Conservation (phyloP, 2,888 invertebrate species). For the Linnaemya vulpina region DNA sequence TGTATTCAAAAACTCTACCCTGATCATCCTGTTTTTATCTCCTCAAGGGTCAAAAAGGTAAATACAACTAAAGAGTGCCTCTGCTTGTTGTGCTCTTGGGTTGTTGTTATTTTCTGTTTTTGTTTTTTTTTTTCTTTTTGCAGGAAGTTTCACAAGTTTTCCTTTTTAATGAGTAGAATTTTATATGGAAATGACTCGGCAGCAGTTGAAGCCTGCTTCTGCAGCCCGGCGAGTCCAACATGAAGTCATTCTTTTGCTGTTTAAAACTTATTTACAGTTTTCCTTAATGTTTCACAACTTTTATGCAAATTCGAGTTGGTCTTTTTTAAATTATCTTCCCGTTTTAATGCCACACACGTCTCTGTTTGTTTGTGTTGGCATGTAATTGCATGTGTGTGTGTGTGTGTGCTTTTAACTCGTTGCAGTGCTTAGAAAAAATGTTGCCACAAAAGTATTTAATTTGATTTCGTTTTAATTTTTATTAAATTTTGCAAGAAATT, state of each 20-base stretch:
- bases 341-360: background rate
- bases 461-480: slow-evolving; percentile 52
- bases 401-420: background rate
- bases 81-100: too few species aligned
- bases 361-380: background rate
- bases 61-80: background rate
- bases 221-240: background rate
- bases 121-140: background rate
- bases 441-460: slow-evolving; percentile 52
- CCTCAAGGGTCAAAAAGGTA: slow-evolving; percentile 10
- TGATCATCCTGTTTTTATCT: slow-evolving; percentile 11
- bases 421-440: slow-evolving; percentile 11
- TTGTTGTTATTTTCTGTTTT: too few species aligned
- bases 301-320: slow-evolving; percentile 26
- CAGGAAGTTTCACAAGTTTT: background rate
- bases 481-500: slow-evolving; percentile 18
- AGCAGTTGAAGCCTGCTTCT: background rate
- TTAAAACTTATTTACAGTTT: slow-evolving; percentile 33
- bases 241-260: background rate
- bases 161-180: slow-evolving; percentile 17
- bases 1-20: background rate
- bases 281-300: slow-evolving; percentile 9
- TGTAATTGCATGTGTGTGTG: background rate
- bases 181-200: background rate
- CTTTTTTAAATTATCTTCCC: background rate